Evolutionary conservation across 2,113 vertebrate species (phyloP), one percentile per base, ranked within the genome.

Genomic region (Chamaetylas fuelleborni): DNA sequence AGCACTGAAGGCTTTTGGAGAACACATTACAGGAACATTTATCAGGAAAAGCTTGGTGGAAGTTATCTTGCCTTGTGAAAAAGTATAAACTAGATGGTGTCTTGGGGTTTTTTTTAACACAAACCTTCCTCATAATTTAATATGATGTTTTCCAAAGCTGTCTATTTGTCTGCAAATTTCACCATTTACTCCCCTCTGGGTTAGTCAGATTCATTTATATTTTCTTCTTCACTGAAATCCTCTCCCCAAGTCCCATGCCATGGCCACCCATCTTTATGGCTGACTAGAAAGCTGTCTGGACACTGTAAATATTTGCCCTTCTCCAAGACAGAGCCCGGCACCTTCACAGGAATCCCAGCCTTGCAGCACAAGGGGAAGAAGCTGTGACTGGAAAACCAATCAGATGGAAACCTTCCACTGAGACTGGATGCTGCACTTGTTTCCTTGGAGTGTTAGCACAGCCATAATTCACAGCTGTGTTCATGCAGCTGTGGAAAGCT

Each of bases 361-460:
- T 19, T 15, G 28, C 8, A 71, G 86, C 60, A 67, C 26, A 50
- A 69, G 69, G 47, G 33, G 45, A 64, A 82, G 72, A 53, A 82
- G 42, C 12, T 93, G 83, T 90, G 94, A 81, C 91, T 56, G 82
- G 86, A 94, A 96, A 96, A 66, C 42, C 76, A 88, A 93, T 86
- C 64, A 54, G 86, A 24, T 11, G 31, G 66, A 95, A 86, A 53
- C 26, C 76, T 69, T 92, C 66, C 81, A 20, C 78, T 9, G 92
- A 77, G 71, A 34, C 54, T 36, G 82, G 76, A 74, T 73, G 72
- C 82, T 92, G 36, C 36, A 34, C 76, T 90, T 86, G 93, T 92
- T 92, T 95, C 88, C 83, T 92, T n/a, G 69, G 82, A 94, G 88
- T 19, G 33, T 71, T 84, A 78, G 88, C 83, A 92, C 80, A 74